Percentiles rank a stretch among this genome's conserved stretches.
Conservation (phyloP, 1,140 invertebrate genomes). For the Melanaphis sacchari region DNA sequence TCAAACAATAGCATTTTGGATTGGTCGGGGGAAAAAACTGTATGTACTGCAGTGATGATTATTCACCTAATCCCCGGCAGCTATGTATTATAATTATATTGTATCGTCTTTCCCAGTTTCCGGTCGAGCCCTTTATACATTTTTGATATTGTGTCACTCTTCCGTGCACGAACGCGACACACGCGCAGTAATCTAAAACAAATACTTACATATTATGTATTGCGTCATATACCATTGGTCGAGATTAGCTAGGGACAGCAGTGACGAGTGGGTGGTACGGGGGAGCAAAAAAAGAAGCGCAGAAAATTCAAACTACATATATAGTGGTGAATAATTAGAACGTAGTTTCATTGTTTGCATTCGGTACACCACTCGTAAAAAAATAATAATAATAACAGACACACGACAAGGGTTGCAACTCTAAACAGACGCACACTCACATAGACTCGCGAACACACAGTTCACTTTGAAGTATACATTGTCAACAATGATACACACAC, state of each 20-base stretch:
- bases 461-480: conserved; percentile 54
- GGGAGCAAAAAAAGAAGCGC: neutral
- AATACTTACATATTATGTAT: conserved; percentile 22
- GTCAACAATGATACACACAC: conserved; percentile 45
- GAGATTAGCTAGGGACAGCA: neutral
- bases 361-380: conserved; percentile 41
- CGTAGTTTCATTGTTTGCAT: conserved; percentile 42
- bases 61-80: conserved; percentile 19
- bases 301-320: neutral
- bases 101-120: neutral
- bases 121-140: neutral
- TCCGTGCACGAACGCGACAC: neutral
- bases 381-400: conserved; percentile 26
- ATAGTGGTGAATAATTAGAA: conserved; percentile 44
- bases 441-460: neutral
- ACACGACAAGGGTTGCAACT: neutral
- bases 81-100: neutral
- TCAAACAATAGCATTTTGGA: neutral
- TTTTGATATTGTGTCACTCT: conserved; percentile 1
- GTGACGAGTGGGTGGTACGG: neutral
- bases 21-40: neutral
- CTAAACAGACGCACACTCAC: too few species aligned
- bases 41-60: neutral
- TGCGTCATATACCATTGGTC: neutral
- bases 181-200: conserved; percentile 47